phyloP scores from a whole-genome alignment of 2,888 invertebrate genomes.

The Phalangium opilio region DNA sequence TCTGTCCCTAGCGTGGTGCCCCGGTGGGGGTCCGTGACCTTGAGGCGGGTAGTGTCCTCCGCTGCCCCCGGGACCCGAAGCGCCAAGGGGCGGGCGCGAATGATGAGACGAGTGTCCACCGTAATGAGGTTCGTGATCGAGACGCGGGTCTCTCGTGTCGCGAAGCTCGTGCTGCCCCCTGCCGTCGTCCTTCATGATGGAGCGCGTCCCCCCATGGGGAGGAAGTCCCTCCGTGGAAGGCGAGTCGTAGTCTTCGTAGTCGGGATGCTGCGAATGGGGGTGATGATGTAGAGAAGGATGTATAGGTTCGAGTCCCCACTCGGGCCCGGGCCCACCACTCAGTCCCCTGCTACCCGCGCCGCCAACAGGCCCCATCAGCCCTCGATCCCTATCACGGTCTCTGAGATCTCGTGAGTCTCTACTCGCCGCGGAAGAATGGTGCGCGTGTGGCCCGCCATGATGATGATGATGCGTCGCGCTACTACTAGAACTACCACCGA shows the following conservation, averaged over 20 bases:
- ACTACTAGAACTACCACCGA: too few species aligned
- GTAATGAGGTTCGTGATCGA: neutral
- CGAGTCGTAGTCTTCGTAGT: neutral
- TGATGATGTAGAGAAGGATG: too few species aligned
- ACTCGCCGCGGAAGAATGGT: too few species aligned
- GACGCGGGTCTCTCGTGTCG: slow-evolving; percentile 2
- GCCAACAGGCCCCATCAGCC: neutral
- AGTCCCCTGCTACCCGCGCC: too few species aligned
- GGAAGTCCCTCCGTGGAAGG: neutral
- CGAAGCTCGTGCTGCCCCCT: neutral
- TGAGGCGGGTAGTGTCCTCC: too few species aligned
- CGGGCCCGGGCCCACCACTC: too few species aligned
- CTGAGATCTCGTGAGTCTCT: neutral
- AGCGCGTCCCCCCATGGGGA: neutral
- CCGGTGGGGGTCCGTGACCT: too few species aligned
- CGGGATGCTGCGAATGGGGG: neutral
- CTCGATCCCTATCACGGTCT: slow-evolving; percentile 5
- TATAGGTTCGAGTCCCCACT: too few species aligned
- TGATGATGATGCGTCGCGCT: too few species aligned
- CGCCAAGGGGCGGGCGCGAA: too few species aligned
- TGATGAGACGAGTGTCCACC: neutral
- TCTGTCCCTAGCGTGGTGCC: slow-evolving; percentile 11
- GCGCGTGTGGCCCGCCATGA: too few species aligned
- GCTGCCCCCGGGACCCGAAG: too few species aligned
- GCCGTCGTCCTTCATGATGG: neutral